These are phyloP conservation scores for Leptinotarsa defecta DNA, from an alignment of 1,140 invertebrate genomes.

Conservation along the genomic window DNA sequence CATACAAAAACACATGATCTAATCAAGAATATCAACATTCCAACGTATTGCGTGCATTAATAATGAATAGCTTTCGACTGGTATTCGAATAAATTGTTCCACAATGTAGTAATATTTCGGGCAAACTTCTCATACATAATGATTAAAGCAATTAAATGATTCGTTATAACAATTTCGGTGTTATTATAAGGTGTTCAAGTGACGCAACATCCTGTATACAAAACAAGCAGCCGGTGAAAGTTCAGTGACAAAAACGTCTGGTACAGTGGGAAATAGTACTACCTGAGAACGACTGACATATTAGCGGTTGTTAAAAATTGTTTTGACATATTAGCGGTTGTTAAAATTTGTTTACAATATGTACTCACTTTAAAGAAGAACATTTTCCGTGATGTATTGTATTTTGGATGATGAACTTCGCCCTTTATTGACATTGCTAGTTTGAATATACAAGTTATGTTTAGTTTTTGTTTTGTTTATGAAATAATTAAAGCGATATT, in stretches of 20 bases:
- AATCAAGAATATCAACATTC: neutral
- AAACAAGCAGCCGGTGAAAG: neutral
- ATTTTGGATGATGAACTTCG: no score
- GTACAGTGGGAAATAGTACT: neutral
- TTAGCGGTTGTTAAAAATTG: no score
- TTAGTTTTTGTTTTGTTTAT: no score
- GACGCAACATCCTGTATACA: slow-evolving; percentile 4
- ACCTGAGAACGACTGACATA: neutral
- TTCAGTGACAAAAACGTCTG: neutral
- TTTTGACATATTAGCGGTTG: neutral
- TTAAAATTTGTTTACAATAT: no score
- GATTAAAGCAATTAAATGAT: slow-evolving; percentile 1
- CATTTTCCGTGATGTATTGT: no score
- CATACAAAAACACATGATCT: neutral
- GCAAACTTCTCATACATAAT: slow-evolving; percentile 3
- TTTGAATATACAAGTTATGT: no score
- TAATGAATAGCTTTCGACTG: neutral
- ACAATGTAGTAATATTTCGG: slow-evolving; percentile 3
- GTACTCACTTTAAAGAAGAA: no score
- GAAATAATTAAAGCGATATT: no score
- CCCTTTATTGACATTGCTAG: no score
- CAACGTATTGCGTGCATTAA: neutral
- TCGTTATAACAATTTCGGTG: neutral
- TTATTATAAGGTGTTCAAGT: neutral
- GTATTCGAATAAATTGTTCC: neutral